These are phyloP conservation scores for Gnathonemus longibarbis DNA, from an alignment of 2,113 vertebrate genomes.

Conservation along the genomic window DNA sequence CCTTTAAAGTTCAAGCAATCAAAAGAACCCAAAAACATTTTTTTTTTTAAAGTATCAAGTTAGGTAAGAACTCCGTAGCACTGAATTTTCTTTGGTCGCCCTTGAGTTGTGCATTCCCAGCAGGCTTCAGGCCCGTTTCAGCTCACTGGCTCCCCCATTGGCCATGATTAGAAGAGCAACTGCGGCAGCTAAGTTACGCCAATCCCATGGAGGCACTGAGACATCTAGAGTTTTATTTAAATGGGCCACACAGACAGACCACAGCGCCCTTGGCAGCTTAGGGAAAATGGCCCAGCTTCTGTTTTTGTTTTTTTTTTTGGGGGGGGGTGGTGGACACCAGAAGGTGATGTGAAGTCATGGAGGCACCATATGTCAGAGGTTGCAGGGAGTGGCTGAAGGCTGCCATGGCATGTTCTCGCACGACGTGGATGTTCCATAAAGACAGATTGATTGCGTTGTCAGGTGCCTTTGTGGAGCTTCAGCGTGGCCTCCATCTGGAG, in stretches of 20 bases:
- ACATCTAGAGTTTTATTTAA: neutral
- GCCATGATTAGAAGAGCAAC: neutral
- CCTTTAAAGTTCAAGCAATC: constrained; percentile 4
- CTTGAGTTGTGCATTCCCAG: neutral
- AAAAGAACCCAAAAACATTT: neutral
- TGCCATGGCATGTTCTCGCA: neutral
- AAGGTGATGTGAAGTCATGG: neutral
- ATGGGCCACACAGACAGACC: neutral
- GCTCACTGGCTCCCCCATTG: neutral
- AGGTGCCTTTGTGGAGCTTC: neutral
- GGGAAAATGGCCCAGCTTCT: neutral
- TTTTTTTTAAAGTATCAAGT: neutral
- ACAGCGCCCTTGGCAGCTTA: neutral
- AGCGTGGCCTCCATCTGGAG: constrained; percentile 63
- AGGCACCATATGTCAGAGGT: neutral
- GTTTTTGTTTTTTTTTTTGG: neutral
- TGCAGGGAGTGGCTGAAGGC: neutral
- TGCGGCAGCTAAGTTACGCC: neutral
- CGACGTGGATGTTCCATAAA: neutral
- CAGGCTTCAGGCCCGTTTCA: neutral
- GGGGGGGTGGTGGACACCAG: neutral
- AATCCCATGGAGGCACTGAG: neutral
- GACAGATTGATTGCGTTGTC: neutral
- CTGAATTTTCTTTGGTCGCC: neutral
- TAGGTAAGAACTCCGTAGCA: neutral